phyloP scores from a whole-genome alignment of 2,888 invertebrate species.

The Diloba caeruleocephala region DNA sequence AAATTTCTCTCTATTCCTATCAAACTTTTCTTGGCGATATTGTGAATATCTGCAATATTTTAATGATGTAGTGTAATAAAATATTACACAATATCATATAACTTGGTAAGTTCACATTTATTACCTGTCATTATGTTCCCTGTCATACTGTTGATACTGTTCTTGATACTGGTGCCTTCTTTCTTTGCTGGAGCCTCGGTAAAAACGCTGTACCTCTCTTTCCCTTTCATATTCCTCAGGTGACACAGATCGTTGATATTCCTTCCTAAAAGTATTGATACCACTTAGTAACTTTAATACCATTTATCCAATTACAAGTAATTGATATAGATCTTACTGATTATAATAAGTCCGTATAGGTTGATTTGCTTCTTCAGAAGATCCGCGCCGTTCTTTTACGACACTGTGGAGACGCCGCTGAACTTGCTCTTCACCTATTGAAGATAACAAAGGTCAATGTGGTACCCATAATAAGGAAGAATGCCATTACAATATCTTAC shows the following conservation, averaged over 20 bases:
- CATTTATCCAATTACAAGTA: not conserved
- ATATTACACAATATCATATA: conserved; percentile 34
- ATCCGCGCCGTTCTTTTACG: conserved; percentile 77
- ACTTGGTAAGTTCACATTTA: not conserved
- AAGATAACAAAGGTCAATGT: conserved; percentile 1
- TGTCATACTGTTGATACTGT: conserved; percentile 69
- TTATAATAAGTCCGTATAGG: conserved; percentile 79
- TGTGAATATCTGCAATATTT: conserved; percentile 71
- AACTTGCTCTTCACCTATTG: conserved; percentile 61
- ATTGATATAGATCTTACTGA: conserved; percentile 71
- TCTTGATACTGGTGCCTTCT: conserved; percentile 71
- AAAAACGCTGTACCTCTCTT: conserved; percentile 80
- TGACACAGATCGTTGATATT: conserved; percentile 72
- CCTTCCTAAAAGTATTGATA: conserved; percentile 68
- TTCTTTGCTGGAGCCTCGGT: conserved; percentile 83
- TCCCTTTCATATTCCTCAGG: conserved; percentile 75
- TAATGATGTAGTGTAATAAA: conserved; percentile 38
- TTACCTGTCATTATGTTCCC: conserved; percentile 75
- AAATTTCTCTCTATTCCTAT: conserved; percentile 72
- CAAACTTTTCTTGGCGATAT: conserved; percentile 70
- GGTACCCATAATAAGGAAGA: too few relatives aligned
- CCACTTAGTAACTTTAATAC: not conserved
- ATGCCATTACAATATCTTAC: conserved; percentile 51
- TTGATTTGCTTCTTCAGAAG: conserved; percentile 73
- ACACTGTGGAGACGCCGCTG: conserved; percentile 81